These are phyloP conservation scores for Enteromius thamalakanensis DNA, from an alignment of 2,797 vertebrate genomes.

Conservation along the genomic window DNA sequence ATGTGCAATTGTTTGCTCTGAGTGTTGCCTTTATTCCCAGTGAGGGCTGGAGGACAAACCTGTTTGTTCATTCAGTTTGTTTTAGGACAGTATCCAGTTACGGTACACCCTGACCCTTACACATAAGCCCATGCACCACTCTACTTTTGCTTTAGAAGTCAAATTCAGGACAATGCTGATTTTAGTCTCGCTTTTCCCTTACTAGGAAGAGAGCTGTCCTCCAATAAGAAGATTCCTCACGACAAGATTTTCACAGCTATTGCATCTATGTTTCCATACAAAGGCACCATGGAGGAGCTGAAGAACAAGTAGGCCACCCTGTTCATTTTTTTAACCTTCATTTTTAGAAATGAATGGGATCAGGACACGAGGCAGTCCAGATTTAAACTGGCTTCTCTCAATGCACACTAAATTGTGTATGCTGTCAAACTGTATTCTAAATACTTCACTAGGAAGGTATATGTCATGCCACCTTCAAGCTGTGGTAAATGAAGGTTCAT, in stretches of 20 bases:
- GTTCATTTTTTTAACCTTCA: background rate
- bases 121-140: conserved; percentile 6
- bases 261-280: conserved; percentile 97
- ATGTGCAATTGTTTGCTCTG: conserved; percentile 63
- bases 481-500: conserved; percentile 23
- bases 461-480: conserved; percentile 13
- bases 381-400: background rate
- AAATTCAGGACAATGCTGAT: background rate
- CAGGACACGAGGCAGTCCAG: background rate
- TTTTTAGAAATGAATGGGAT: conserved; percentile 9
- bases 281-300: conserved; percentile 93
- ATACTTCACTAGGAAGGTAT: background rate
- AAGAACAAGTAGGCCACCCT: conserved; percentile 88
- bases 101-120: conserved; percentile 53
- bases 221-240: conserved; percentile 87
- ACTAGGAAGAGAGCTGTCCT: conserved; percentile 82
- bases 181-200: conserved; percentile 45
- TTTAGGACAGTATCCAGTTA: conserved; percentile 62
- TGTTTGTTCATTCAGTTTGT: conserved; percentile 63
- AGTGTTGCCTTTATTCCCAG: conserved; percentile 55
- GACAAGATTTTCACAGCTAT: conserved; percentile 98
- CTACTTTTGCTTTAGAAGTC: conserved; percentile 1
- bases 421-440: background rate
- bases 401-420: background rate
- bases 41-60: conserved; percentile 56